These are phyloP conservation scores for Leptinotarsa texana DNA, from an alignment of 1,140 invertebrate genomes.

Conservation along the genomic window DNA sequence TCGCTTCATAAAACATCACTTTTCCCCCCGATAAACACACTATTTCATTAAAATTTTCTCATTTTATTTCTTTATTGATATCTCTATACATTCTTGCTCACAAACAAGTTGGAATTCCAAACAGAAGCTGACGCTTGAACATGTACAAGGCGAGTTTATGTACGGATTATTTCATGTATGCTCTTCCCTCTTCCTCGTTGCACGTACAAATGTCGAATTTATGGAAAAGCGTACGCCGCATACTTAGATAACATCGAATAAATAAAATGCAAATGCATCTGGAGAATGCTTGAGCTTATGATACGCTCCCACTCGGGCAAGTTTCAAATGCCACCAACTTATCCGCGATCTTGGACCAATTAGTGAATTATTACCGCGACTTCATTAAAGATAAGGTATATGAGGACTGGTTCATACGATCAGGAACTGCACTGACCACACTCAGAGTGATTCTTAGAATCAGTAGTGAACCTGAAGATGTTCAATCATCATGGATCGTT, in stretches of 20 bases:
- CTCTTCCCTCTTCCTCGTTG: slow-evolving; percentile 2
- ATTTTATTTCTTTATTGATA: no score
- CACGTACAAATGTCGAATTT: slow-evolving; percentile 4
- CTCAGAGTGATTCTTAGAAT: no score
- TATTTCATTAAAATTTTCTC: no score
- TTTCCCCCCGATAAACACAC: no score
- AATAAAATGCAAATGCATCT: slow-evolving; percentile 1
- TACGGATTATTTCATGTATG: background rate
- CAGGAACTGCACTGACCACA: no score
- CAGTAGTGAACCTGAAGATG: no score
- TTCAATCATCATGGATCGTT: no score
- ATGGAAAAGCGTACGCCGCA: background rate
- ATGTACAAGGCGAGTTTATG: slow-evolving; percentile 2
- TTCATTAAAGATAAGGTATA: background rate
- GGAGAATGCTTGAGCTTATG: background rate
- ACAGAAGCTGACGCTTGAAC: background rate
- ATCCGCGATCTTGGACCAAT: background rate
- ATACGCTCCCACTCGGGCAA: background rate
- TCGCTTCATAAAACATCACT: no score
- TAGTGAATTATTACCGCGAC: background rate
- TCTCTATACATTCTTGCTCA: background rate
- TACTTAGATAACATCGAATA: slow-evolving; percentile 4
- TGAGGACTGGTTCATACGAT: background rate
- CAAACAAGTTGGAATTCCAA: background rate
- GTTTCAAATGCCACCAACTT: slow-evolving; percentile 3